phyloP scores from a whole-genome alignment of 2,888 invertebrate genomes.

The Caradrina clavipalpis region DNA sequence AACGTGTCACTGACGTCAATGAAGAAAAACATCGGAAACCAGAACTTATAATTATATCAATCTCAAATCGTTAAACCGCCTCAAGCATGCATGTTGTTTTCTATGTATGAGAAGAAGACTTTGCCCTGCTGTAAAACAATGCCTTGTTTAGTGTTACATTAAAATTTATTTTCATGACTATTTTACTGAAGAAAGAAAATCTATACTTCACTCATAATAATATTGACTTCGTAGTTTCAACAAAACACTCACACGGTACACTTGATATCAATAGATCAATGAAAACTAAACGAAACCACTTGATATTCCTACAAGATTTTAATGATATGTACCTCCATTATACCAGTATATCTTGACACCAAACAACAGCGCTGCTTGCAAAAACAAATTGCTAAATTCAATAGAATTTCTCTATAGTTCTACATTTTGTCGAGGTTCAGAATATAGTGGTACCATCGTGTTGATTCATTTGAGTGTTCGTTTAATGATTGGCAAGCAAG shows the following conservation, averaged over 20 bases:
- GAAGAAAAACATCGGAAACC: too few relatives aligned
- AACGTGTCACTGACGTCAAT: too few relatives aligned
- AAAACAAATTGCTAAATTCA: conserved; percentile 16
- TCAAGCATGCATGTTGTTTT: too few relatives aligned
- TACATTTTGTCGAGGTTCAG: neutral
- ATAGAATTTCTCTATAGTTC: conserved; percentile 3
- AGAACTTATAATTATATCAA: too few relatives aligned
- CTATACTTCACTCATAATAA: too few relatives aligned
- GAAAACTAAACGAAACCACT: conserved; percentile 23
- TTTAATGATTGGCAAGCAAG: conserved; percentile 58
- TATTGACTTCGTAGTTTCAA: neutral
- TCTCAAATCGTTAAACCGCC: too few relatives aligned
- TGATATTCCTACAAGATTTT: conserved; percentile 30
- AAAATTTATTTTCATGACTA: too few relatives aligned
- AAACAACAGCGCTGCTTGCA: conserved; percentile 4
- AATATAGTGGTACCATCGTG: conserved; percentile 1
- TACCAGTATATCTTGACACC: conserved; percentile 24
- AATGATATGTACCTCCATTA: conserved; percentile 2
- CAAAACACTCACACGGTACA: neutral
- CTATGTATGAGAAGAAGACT: too few relatives aligned
- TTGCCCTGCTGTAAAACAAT: too few relatives aligned
- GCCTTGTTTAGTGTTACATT: too few relatives aligned
- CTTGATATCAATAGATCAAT: conserved; percentile 18
- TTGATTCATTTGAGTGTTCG: conserved; percentile 42
- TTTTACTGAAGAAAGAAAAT: too few relatives aligned